A percentile compares a stretch with the other conserved stretches of the same genome.
These are phyloP conservation scores for Temnothorax unifasciatus DNA, from an alignment of 2,888 invertebrate species.

Conservation along the genomic window DNA sequence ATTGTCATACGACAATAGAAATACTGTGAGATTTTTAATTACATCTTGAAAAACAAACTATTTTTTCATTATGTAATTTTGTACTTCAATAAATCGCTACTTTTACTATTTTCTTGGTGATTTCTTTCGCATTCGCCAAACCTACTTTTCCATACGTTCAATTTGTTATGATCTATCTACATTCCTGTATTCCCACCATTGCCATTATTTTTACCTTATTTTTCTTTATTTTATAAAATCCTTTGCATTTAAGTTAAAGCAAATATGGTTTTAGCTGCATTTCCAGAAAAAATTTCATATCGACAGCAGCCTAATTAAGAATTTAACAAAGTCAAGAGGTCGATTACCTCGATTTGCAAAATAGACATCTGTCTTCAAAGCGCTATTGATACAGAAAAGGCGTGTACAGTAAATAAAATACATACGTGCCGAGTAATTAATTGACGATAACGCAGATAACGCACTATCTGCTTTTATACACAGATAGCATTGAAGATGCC, in stretches of 20 bases:
- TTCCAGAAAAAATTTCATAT: background rate
- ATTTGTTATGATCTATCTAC: background rate
- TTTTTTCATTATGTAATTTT: conserved; percentile 45
- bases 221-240: background rate
- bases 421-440: conserved; percentile 1
- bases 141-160: background rate
- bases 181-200: background rate
- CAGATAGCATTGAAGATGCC: background rate
- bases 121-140: background rate
- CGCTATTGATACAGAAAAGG: background rate
- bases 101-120: background rate
- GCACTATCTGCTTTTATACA: conserved; percentile 1
- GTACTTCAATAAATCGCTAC: conserved; percentile 59
- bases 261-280: background rate
- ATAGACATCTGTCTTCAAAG: background rate
- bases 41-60: background rate
- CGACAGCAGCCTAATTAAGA: background rate
- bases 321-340: background rate
- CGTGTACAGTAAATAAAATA: background rate
- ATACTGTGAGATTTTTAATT: no score
- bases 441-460: background rate
- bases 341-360: background rate
- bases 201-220: no score
- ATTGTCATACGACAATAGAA: background rate
- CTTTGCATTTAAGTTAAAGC: background rate